Evolutionary conservation across 2,797 vertebrate genomes (phyloP), one percentile per base, ranked within the genome.

Genomic region (Leucoraja ocellata): DNA sequence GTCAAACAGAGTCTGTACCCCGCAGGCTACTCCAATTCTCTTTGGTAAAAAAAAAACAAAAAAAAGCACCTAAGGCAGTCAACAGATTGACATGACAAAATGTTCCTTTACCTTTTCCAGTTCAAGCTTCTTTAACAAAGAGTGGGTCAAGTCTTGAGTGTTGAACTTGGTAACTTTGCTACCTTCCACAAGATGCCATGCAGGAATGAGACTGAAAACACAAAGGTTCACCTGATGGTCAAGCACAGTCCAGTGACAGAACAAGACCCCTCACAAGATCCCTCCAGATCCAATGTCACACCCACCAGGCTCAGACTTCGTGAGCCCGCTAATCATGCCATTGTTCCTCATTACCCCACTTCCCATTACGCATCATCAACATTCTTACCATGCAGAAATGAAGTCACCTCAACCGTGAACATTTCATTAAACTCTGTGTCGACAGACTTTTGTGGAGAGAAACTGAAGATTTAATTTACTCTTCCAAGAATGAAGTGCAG

Each of bases 171-270:
- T 94, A 25, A 94, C 94, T 93, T 98, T 96, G 0, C 86, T 94
- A 0, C 94, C 96, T 0, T 96, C 96, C 63, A 95, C 94, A 76
- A 99, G 95, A 54, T 16, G 94, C 25, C 93, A 96, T 93, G 96
- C 96, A 1, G 98, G 95, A 94, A 99, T 96, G 94, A 98, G 93
- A 90, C 99, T 99, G 95, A 36, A 73, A 94, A 95, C 5, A 4
- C 46, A 32, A 28, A 93, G 93, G 65, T 71, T 14, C 3, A 46
- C 0, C 39, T 39, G 7, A 61, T 14, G 65, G 84, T 14, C 23
- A 16, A 14, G 6, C 4, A 32, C 4, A 32, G 14, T 14, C 58
- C 18, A 61, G 21, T 21, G 3, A 88, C 18, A 9, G 16, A 88
- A 88, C 5, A 32, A 32, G 8, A 5, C 28, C 28, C 16, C 61